Percentiles rank a stretch among this genome's conserved stretches.
These are phyloP conservation scores for Glareola pratincola DNA, from an alignment of 2,113 vertebrate genomes.

Conservation along the genomic window DNA sequence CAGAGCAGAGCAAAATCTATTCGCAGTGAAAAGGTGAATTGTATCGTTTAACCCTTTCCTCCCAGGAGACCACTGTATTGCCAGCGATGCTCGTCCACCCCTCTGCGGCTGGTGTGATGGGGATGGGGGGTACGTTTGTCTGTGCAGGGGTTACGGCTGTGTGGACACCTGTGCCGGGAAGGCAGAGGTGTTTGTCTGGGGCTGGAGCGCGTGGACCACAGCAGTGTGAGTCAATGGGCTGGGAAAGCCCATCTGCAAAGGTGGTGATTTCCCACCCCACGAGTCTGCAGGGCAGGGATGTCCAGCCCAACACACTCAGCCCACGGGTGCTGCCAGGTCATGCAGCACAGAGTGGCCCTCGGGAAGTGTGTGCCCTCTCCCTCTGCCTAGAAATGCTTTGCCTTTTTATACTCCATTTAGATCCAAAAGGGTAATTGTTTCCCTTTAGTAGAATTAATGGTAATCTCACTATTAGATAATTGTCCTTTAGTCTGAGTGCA, in stretches of 20 bases:
- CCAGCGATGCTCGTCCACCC: not conserved
- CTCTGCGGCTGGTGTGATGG: not conserved
- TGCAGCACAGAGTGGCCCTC: not conserved
- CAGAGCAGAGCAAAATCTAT: not conserved
- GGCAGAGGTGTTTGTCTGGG: not conserved
- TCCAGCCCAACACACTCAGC: not conserved
- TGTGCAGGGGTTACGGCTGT: not conserved
- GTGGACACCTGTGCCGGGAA: fast-evolving
- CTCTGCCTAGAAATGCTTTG: not conserved
- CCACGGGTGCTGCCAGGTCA: not conserved
- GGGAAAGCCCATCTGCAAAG: not conserved
- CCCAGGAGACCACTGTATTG: fast-evolving
- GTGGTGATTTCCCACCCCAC: not conserved
- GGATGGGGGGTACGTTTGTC: not conserved
- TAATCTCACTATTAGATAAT: not conserved
- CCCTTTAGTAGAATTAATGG: slow-evolving; percentile 6
- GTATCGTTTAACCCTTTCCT: slow-evolving; percentile 2
- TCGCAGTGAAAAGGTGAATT: not conserved
- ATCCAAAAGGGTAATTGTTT: slow-evolving; percentile 17
- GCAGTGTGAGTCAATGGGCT: not conserved
- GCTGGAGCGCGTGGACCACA: not conserved
- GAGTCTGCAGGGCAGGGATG: not conserved
- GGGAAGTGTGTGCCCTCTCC: not conserved
- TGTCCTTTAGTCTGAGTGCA: not conserved
- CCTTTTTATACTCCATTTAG: not conserved